phyloP scores from a whole-genome alignment of 2,888 invertebrate genomes.

The Drosophila diplacantha region DNA sequence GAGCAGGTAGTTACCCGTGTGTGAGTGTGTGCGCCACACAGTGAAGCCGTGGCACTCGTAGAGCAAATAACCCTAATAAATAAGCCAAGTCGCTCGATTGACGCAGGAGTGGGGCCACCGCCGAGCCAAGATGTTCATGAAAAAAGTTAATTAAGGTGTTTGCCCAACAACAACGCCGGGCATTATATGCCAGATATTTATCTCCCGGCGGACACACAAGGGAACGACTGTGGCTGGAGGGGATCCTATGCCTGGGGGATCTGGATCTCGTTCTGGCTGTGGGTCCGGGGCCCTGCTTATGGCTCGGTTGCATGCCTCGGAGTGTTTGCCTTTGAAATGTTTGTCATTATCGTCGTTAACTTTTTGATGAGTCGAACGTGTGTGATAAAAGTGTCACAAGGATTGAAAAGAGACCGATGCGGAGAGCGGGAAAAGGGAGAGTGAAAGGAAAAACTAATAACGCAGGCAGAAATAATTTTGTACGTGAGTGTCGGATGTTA shows the following conservation, averaged over 20 bases:
- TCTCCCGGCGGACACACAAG: conserved; percentile 50
- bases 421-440: background rate
- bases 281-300: conserved; percentile 20
- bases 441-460: conserved; percentile 44
- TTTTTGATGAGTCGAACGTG: conserved; percentile 71
- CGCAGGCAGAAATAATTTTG: conserved; percentile 41
- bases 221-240: background rate
- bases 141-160: conserved; percentile 72
- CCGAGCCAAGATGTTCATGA: conserved; percentile 50
- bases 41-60: conserved; percentile 27
- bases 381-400: conserved; percentile 71
- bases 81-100: conserved; percentile 63
- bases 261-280: conserved; percentile 27
- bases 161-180: conserved; percentile 61
- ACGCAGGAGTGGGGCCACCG: conserved; percentile 11
- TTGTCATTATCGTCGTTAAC: conserved; percentile 72
- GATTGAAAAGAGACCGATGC: conserved; percentile 44
- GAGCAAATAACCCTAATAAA: conserved; percentile 69
- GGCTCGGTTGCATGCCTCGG: conserved; percentile 35
- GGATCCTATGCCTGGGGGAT: background rate
- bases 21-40: conserved; percentile 17
- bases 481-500: conserved; percentile 40
- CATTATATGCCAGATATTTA: conserved; percentile 69
- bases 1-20: conserved; percentile 59
- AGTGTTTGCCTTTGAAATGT: conserved; percentile 70